Evolutionary conservation across 2,888 invertebrate genomes (phyloP).

Genomic region (Icerya purchasi): DNA sequence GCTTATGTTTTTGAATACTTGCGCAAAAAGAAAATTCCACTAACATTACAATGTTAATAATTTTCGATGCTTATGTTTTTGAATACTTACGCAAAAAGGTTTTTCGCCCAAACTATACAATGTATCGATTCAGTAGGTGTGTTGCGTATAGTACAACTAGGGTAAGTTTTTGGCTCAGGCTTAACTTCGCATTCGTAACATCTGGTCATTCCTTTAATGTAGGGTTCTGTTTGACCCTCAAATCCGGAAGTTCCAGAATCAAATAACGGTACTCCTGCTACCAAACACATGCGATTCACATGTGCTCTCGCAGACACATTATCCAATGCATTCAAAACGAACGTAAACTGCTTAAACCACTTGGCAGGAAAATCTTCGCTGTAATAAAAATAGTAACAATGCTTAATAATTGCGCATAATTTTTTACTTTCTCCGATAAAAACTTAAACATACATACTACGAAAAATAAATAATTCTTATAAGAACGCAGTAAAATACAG

Average conservation of each 20-base stretch:
- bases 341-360: slow-evolving; percentile 73
- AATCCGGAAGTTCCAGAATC: slow-evolving; percentile 97
- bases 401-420: too few species aligned
- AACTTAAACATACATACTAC: too few species aligned
- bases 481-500: too few species aligned
- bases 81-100: slow-evolving; percentile 86
- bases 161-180: slow-evolving; percentile 74
- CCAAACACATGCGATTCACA: slow-evolving; percentile 95
- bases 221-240: slow-evolving; percentile 81
- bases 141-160: slow-evolving; percentile 96
- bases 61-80: too few species aligned
- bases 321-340: slow-evolving; percentile 92
- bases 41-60: too few species aligned
- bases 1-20: too few species aligned
- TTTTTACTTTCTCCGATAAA: too few species aligned
- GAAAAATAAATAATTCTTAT: too few species aligned
- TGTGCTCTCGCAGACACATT: slow-evolving; percentile 91
- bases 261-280: slow-evolving; percentile 78
- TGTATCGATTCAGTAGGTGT: slow-evolving; percentile 98
- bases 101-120: slow-evolving; percentile 99
- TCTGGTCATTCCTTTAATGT: slow-evolving; percentile 66
- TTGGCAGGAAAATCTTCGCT: slow-evolving; percentile 72
- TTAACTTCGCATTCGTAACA: slow-evolving; percentile 95
- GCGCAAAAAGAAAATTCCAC: too few species aligned
- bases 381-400: slow-evolving; percentile 25